These are phyloP conservation scores for Phoxinus phoxinus DNA, from an alignment of 2,113 vertebrate genomes.

Conservation along the genomic window DNA sequence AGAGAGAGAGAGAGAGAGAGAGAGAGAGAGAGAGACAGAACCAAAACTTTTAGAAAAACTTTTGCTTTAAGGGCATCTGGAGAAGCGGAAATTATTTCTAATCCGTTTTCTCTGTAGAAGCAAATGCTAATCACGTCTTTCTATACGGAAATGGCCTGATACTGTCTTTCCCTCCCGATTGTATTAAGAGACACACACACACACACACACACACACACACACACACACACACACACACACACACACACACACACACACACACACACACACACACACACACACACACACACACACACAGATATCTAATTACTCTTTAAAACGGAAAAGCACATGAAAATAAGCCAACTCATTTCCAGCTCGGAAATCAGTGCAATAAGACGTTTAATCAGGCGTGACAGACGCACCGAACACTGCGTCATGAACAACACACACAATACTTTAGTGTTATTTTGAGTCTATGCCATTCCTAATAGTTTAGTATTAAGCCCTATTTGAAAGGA, in stretches of 20 bases:
- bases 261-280: constrained; percentile 33
- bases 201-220: constrained; percentile 39
- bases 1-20: too few species aligned
- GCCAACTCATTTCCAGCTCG: constrained; percentile 49
- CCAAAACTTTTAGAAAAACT: too few species aligned
- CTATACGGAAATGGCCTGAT: constrained; percentile 50
- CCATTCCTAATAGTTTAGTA: neutral
- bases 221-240: constrained; percentile 41
- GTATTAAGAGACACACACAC: constrained; percentile 22
- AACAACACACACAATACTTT: neutral
- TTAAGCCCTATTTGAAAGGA: too few species aligned
- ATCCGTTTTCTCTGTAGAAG: constrained; percentile 59
- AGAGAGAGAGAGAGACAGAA: neutral
- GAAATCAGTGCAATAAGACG: constrained; percentile 5
- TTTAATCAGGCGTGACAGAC: constrained; percentile 15
- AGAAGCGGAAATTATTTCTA: constrained; percentile 60
- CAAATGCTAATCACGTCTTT: constrained; percentile 59
- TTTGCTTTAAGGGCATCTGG: constrained; percentile 3
- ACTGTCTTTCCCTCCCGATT: constrained; percentile 36
- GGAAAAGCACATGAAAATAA: constrained; percentile 49
- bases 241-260: constrained; percentile 28
- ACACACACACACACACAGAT: constrained; percentile 30
- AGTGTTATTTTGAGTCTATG: neutral
- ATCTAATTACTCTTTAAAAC: constrained; percentile 53
- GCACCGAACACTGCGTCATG: neutral